Conservation (phyloP, 1,140 invertebrate genomes). For the Drosophila paulistorum region DNA sequence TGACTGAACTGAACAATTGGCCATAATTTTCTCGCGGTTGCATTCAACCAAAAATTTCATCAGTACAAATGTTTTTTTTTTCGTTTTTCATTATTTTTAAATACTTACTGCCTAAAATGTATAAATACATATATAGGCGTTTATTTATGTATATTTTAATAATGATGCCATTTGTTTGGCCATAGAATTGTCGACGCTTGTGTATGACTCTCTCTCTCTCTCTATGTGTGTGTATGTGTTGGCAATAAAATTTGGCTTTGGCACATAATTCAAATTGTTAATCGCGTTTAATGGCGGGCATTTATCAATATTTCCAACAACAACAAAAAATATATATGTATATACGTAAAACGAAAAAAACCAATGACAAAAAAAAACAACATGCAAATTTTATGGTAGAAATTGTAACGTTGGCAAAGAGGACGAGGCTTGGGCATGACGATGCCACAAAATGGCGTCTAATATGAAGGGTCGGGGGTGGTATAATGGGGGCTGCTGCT, state of each 20-base stretch:
- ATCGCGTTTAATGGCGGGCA: slow-evolving; percentile 80
- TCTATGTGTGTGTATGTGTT: slow-evolving; percentile 38
- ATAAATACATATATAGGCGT: slow-evolving; percentile 28
- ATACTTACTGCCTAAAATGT: slow-evolving; percentile 17
- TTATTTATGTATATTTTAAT: slow-evolving; percentile 68
- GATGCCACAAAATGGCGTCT: slow-evolving; percentile 63
- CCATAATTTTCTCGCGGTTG: slow-evolving; percentile 78
- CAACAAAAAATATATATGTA: neutral
- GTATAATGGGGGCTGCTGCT: neutral
- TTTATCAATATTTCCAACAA: slow-evolving; percentile 75
- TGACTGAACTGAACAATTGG: slow-evolving; percentile 57
- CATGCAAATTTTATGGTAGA: slow-evolving; percentile 50
- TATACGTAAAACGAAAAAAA: neutral
- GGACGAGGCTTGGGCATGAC: neutral
- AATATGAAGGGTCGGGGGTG: slow-evolving; percentile 41
- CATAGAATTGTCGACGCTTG: slow-evolving; percentile 64
- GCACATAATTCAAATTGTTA: slow-evolving; percentile 81
- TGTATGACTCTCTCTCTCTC: neutral
- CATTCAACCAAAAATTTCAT: slow-evolving; percentile 65
- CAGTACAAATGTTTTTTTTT: slow-evolving; percentile 43
- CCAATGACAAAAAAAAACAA: slow-evolving; percentile 25
- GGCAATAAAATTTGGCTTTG: slow-evolving; percentile 81
- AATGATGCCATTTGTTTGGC: slow-evolving; percentile 78
- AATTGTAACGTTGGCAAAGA: neutral
- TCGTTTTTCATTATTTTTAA: slow-evolving; percentile 39